Base-by-base conservation (phyloP, 2,888 invertebrate species). In the Dastarcus helophoroides region DNA sequence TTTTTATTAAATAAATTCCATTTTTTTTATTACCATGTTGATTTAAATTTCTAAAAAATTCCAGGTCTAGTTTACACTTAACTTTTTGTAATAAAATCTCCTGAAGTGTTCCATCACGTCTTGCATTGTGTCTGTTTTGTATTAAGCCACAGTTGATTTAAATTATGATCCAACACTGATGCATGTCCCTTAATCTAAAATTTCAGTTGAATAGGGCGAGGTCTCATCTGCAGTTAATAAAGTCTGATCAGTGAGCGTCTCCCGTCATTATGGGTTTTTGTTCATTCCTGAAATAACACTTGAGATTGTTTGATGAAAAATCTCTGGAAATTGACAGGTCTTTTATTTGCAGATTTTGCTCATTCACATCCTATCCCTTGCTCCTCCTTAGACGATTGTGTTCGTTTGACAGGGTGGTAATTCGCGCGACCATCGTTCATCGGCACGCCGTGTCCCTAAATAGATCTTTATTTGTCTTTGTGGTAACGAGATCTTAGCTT, bases 331-430 rank as follows among this genome's bases (percentile, higher is more conserved):
- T 57, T 60, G 62, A 62, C 62, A 57, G 58, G 49, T 49, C 58
- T 55, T 59, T 60, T 62, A 60, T 60, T 59, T 58, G 58, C 54
- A 56, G 59, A 59, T 59, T 60, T 58, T 53, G 53, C 49, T 56
- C 55, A 53, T 58, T 58, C 59, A 56, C 56, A 58, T 59, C 60
- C 56, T 59, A 60, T 61, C 60, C n/a, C 58, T 56, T 58, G 53
- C 51, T 49, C 48, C 44, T 46, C 47, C 54, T 56, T 57, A 60
- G 50, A 53, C 52, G 53, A 54, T 33, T 25, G 33, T 44, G 51
- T 47, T 52, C 48, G 42, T 23, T 49, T 55, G 59, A 57, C 59
- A 56, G 54, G 46, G 45, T 46, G 46, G 53, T 58, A 58, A 58
- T 58, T 57, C 53, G 48, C 53, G 48, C 47, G 48, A 48, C 50